Evolutionary conservation across 2,113 vertebrate species (phyloP).

Genomic region (Poeciliopsis retropinna): DNA sequence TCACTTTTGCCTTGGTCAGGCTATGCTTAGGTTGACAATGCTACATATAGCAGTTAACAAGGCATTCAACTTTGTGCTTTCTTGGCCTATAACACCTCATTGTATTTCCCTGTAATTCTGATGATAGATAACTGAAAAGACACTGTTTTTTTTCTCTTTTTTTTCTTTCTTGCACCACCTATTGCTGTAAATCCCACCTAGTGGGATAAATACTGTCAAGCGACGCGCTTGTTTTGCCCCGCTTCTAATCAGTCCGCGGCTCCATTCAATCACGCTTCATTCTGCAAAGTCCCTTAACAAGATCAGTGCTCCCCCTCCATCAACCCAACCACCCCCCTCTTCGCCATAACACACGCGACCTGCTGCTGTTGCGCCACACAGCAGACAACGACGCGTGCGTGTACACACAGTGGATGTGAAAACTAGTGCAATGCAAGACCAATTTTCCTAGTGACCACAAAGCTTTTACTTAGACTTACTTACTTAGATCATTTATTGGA

Average conservation of each 20-base stretch:
- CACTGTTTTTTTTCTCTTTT: neutral
- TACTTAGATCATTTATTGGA: neutral
- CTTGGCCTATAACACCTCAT: neutral
- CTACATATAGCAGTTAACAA: slow-evolving; percentile 7
- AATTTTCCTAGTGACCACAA: neutral
- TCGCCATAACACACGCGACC: slow-evolving; percentile 55
- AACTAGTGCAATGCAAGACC: neutral
- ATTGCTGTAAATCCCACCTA: slow-evolving; percentile 30
- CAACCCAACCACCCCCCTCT: neutral
- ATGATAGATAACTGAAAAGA: neutral
- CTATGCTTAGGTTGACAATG: slow-evolving; percentile 2
- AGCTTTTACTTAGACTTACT: neutral
- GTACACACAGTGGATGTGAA: neutral
- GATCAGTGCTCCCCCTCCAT: slow-evolving; percentile 65
- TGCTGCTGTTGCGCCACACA: slow-evolving; percentile 43
- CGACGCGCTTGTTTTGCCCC: slow-evolving; percentile 49
- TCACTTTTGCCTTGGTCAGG: neutral
- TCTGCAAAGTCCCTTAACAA: slow-evolving; percentile 63
- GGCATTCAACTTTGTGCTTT: neutral
- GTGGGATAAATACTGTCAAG: slow-evolving; percentile 55
- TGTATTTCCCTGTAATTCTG: neutral
- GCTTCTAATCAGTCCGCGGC: slow-evolving; percentile 69
- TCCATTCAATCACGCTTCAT: slow-evolving; percentile 65
- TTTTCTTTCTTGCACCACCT: slow-evolving; percentile 7
- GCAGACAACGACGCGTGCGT: slow-evolving; percentile 10